These are phyloP conservation scores for Danaus chrysippus DNA, from an alignment of 2,888 invertebrate species.

Conservation along the genomic window DNA sequence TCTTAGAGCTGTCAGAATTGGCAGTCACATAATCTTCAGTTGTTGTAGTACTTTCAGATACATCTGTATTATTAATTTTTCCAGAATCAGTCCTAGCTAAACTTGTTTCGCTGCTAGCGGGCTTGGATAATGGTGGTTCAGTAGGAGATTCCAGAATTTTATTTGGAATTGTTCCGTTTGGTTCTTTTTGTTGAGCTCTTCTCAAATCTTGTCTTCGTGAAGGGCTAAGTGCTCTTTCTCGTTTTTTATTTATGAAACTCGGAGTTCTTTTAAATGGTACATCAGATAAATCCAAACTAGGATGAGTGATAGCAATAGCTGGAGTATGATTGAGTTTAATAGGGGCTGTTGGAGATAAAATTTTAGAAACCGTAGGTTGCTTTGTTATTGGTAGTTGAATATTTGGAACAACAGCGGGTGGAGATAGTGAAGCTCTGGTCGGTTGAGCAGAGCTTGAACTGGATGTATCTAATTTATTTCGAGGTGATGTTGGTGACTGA, in stretches of 20 bases:
- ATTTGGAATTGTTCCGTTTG: constrained; percentile 62
- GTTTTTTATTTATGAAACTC: constrained; percentile 73
- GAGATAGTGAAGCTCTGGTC: constrained; percentile 64
- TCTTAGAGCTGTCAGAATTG: constrained; percentile 86
- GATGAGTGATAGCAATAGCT: constrained; percentile 80
- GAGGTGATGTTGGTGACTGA: constrained; percentile 74
- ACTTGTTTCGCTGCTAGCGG: constrained; percentile 63
- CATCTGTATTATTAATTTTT: constrained; percentile 85
- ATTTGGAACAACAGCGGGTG: constrained; percentile 71
- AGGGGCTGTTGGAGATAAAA: constrained; percentile 49
- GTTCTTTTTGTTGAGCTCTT: constrained; percentile 64
- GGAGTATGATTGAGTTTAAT: constrained; percentile 67
- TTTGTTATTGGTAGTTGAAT: constrained; percentile 68
- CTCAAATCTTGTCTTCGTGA: constrained; percentile 72
- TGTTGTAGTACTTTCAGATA: constrained; percentile 92
- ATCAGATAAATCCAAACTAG: constrained; percentile 71
- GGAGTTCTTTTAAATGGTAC: constrained; percentile 71
- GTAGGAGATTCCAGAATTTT: constrained; percentile 62
- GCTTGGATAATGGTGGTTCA: constrained; percentile 56
- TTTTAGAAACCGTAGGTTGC: constrained; percentile 67
- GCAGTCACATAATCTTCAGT: constrained; percentile 94
- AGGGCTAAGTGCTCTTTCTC: constrained; percentile 74
- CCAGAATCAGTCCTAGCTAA: constrained; percentile 86
- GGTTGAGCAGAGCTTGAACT: constrained; percentile 56
- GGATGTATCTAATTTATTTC: constrained; percentile 71